Percentiles rank a stretch among this genome's conserved stretches.
Evolutionary conservation across 1,140 invertebrate genomes (phyloP).

Genomic region (Drosophila sechellia): DNA sequence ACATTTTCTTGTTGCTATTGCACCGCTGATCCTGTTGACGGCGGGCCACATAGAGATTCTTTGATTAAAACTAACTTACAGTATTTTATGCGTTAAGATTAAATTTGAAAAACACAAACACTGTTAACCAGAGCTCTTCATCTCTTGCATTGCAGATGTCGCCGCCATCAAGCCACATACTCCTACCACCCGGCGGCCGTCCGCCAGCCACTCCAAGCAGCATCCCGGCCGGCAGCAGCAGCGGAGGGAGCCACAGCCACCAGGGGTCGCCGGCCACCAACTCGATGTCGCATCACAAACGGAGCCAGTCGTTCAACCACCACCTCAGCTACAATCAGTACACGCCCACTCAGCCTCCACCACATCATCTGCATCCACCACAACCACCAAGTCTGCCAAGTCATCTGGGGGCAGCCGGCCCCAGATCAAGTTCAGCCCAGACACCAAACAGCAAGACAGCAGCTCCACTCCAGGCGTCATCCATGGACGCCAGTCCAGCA

Average conservation of each 20-base stretch:
- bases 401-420: constrained; percentile 79
- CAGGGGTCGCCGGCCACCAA: constrained; percentile 52
- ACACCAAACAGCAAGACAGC: constrained; percentile 83
- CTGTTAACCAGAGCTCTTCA: constrained; percentile 2
- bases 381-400: constrained; percentile 84
- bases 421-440: constrained; percentile 84
- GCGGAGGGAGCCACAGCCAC: constrained; percentile 42
- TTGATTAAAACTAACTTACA: constrained; percentile 38
- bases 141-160: constrained; percentile 85
- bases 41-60: neutral
- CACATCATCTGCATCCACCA: constrained; percentile 85
- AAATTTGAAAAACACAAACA: too few species aligned
- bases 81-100: constrained; percentile 1
- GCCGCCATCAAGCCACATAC: constrained; percentile 80
- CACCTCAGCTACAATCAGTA: constrained; percentile 88
- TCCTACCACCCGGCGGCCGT: constrained; percentile 64
- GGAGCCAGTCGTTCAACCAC: constrained; percentile 88
- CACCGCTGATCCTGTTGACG: constrained; percentile 20
- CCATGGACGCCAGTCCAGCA: constrained; percentile 61
- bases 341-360: constrained; percentile 86
- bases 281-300: constrained; percentile 86
- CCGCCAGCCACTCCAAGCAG: constrained; percentile 41
- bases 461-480: constrained; percentile 46
- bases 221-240: constrained; percentile 47
- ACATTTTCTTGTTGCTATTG: constrained; percentile 53